Evolutionary conservation across 2,797 vertebrate species (phyloP), one percentile per base, ranked within the genome.

Genomic region (Sparus aurata): DNA sequence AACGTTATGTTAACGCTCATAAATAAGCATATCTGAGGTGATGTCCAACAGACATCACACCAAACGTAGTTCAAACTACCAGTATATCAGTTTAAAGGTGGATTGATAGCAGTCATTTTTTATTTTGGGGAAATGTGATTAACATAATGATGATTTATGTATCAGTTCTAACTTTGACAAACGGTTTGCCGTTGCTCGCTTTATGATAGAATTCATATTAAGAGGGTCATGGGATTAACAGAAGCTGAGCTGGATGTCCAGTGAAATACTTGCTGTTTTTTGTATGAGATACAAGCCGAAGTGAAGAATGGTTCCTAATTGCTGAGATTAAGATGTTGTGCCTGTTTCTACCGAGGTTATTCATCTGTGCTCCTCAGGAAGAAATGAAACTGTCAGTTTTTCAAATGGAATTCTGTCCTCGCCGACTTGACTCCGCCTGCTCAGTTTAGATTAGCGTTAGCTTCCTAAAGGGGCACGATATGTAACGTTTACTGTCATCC

Each of bases 241-340:
- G 9, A 53, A 22, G 5, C 0, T 43, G 2, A 59, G 5, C 3
- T n/a, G 1, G 1, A 52, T 25, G 30, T 30, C 52, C 3, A 53
- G 1, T 4, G 2, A 45, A 65, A n/a, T 18, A 41, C 2, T 1
- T 6, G 9, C 25, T 23, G 10, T 1, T 47, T 27, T 12, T 12
- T 54, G 0, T 30, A 23, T 12, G 2, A n/a, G 0, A 5, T 13
- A 10, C 2, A 8, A 0, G 2, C 78, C 84, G 79, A 78, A 77
- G 74, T 47, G 0, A 61, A 71, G 9, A 45, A 0, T 5, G 1
- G 0, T 1, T n/a, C 1, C 10, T 18, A 9, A 9, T 0, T 1
- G 17, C 50, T 10, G 0, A 34, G 2, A 0, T 3, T 6, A 13
- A 7, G 0, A 0, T 1, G 4, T 0, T 3, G 1, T 1, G 0